Evolutionary conservation across 2,888 invertebrate species (phyloP).

Genomic region (Dexiosoma caninum): DNA sequence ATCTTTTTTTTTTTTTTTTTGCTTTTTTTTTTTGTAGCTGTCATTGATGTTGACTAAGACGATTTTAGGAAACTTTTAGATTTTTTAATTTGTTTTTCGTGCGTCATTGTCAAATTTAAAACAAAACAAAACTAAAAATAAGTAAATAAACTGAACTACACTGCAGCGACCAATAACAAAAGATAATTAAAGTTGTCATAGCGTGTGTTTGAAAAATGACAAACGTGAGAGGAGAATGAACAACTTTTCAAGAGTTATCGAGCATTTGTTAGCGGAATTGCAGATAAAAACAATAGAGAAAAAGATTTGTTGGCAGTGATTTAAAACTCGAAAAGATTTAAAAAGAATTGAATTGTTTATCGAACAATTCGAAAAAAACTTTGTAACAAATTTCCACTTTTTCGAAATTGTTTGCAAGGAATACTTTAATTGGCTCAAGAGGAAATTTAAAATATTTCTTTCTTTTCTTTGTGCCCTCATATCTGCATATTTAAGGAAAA

Average conservation of each 20-base stretch:
- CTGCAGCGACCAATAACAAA: not conserved
- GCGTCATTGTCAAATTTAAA: constrained; percentile 7
- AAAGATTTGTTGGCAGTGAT: not conserved
- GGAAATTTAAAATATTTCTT: no score
- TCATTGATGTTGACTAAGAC: not conserved
- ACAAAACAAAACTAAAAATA: not conserved
- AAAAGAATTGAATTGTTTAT: not conserved
- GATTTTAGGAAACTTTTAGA: not conserved
- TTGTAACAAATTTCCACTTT: not conserved
- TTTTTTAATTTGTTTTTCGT: not conserved
- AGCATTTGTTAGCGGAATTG: not conserved
- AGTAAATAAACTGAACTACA: no score
- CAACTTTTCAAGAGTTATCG: not conserved
- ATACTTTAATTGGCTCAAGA: no score
- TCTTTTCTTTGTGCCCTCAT: no score
- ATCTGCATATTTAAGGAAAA: no score
- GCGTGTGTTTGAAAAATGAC: not conserved
- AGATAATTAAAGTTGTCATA: not conserved
- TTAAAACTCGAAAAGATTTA: not conserved
- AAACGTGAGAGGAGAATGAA: not conserved
- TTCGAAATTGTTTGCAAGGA: not conserved
- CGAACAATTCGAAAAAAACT: no score
- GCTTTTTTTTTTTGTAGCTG: not conserved
- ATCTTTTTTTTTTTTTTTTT: not conserved
- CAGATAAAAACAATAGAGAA: not conserved